Conservation (phyloP, 2,888 invertebrate genomes). For the Hypolimnas misippus region DNA sequence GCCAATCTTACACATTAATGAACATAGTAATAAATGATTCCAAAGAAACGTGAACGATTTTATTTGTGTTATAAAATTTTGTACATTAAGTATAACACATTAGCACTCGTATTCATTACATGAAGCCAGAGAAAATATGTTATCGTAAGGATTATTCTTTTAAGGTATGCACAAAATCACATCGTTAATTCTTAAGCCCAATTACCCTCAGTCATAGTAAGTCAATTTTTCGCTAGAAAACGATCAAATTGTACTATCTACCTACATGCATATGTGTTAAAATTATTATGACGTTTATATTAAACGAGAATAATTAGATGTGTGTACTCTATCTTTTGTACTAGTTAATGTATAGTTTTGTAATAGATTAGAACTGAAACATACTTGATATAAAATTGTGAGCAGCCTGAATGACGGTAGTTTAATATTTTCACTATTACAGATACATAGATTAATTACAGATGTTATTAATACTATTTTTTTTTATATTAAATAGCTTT, state of each 20-base stretch:
- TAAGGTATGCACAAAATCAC: background rate
- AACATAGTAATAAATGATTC: no score
- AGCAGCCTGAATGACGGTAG: background rate
- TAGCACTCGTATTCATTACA: no score
- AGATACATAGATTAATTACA: background rate
- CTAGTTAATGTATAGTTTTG: conserved; percentile 3
- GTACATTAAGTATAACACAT: no score
- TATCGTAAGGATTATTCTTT: background rate
- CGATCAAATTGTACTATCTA: background rate
- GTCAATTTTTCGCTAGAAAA: conserved; percentile 1
- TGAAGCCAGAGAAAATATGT: background rate
- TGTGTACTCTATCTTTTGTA: background rate
- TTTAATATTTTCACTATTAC: background rate
- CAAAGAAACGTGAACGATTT: no score
- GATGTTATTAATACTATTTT: background rate
- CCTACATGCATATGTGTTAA: background rate
- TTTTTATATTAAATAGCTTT: background rate
- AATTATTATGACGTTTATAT: background rate
- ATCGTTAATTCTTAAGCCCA: background rate
- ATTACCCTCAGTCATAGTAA: background rate
- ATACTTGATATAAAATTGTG: background rate
- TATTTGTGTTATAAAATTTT: no score
- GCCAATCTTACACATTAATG: no score
- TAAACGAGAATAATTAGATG: background rate
- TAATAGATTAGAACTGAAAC: background rate